Evolutionary conservation across 2,113 vertebrate genomes (phyloP).

Genomic region (Rhinolophus sinicus): DNA sequence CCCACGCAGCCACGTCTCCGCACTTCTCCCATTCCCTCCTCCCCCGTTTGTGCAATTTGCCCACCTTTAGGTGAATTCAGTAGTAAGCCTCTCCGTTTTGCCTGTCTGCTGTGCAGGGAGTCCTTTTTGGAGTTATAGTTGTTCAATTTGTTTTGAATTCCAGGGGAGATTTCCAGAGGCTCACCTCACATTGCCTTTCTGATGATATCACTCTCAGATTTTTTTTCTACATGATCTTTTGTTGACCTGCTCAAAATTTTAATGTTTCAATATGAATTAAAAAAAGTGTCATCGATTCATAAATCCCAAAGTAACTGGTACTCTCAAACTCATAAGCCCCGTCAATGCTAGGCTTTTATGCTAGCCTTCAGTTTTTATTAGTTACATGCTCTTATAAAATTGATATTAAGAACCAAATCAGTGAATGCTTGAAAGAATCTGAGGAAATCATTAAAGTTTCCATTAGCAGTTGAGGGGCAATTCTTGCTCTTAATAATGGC

Average conservation of each 20-base stretch:
- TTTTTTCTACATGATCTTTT: neutral
- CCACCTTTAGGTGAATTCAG: too few relatives aligned
- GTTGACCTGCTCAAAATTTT: neutral
- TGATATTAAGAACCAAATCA: constrained; percentile 71
- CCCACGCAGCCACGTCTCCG: too few relatives aligned
- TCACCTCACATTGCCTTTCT: too few relatives aligned
- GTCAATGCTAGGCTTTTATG: neutral
- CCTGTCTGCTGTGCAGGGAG: too few relatives aligned
- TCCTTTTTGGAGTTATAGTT: too few relatives aligned
- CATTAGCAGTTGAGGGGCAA: neutral
- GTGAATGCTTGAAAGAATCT: constrained; percentile 64
- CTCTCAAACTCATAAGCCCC: constrained; percentile 42
- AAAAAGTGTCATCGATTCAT: constrained; percentile 67
- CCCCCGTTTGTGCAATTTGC: too few relatives aligned
- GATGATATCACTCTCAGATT: neutral
- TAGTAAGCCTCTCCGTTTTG: too few relatives aligned
- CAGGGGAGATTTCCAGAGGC: too few relatives aligned
- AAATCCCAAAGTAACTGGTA: constrained; percentile 62
- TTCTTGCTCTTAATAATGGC: neutral
- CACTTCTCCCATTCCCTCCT: too few relatives aligned
- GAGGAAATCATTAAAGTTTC: neutral
- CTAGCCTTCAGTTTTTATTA: constrained; percentile 77
- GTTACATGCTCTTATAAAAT: constrained; percentile 67
- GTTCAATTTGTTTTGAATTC: too few relatives aligned
- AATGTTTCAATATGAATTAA: constrained; percentile 71